Evolutionary conservation across 1,140 invertebrate species (phyloP).

Genomic region (Marisa cornuarietis): DNA sequence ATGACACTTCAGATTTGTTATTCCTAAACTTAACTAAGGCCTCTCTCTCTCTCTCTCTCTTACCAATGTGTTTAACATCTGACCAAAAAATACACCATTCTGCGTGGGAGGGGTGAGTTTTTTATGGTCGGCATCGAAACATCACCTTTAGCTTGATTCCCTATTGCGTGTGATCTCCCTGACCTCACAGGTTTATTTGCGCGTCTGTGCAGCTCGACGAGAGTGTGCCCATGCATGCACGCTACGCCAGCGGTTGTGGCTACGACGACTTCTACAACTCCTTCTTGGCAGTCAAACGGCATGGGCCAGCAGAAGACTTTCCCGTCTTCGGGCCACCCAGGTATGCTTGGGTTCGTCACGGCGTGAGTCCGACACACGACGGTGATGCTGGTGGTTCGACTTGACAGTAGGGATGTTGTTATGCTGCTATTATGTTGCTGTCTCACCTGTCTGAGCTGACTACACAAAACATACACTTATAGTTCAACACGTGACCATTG

Average conservation of each 20-base stretch:
- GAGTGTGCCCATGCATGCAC: slow-evolving; percentile 43
- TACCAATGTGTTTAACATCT: neutral
- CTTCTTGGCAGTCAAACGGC: slow-evolving; percentile 41
- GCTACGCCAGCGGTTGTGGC: slow-evolving; percentile 41
- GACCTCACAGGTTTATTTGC: neutral
- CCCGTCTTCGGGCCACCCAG: slow-evolving; percentile 51
- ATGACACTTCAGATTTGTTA: neutral
- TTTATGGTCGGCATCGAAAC: no score
- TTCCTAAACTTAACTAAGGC: neutral
- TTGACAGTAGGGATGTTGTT: no score
- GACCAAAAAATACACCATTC: neutral
- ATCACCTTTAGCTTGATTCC: no score
- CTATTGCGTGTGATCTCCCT: neutral
- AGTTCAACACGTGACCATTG: no score
- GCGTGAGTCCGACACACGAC: no score
- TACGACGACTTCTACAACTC: slow-evolving; percentile 56
- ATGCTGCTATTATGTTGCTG: no score
- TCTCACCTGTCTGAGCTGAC: no score
- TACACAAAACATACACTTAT: no score
- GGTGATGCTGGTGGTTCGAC: no score
- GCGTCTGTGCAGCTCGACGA: slow-evolving; percentile 41
- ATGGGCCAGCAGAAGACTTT: slow-evolving; percentile 39
- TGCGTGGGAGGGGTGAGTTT: no score
- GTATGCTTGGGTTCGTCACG: slow-evolving; percentile 16
- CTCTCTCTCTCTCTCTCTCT: neutral